A percentile compares a stretch with the other conserved stretches of the same genome.
These are phyloP conservation scores for Brotula barbata DNA, from an alignment of 2,797 vertebrate species.

Conservation along the genomic window DNA sequence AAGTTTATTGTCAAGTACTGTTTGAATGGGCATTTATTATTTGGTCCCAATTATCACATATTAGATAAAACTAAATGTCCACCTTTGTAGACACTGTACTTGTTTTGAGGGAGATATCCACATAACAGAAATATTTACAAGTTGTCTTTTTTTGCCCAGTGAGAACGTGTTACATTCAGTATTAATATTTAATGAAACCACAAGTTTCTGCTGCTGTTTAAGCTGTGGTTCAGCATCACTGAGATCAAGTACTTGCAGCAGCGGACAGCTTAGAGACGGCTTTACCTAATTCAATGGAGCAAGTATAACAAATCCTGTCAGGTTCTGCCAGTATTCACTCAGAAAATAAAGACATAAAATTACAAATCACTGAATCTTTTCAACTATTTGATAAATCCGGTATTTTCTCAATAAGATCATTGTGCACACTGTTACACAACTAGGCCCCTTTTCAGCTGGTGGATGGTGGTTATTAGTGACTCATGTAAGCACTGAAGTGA, in stretches of 20 bases:
- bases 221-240: constrained; percentile 18
- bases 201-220: constrained; percentile 23
- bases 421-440: constrained; percentile 43
- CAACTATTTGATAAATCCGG: constrained; percentile 72
- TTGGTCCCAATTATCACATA: background rate
- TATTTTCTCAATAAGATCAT: constrained; percentile 65
- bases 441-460: background rate
- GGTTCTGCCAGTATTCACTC: constrained; percentile 45
- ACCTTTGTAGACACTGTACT: background rate
- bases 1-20: background rate
- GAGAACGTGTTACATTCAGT: constrained; percentile 24
- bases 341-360: constrained; percentile 40
- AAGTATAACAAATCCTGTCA: constrained; percentile 50
- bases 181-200: constrained; percentile 36
- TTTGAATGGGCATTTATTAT: constrained; percentile 1
- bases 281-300: constrained; percentile 46
- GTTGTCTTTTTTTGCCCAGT: constrained; percentile 1
- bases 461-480: background rate
- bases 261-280: constrained; percentile 12
- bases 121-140: background rate
- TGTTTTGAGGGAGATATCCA: background rate
- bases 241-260: constrained; percentile 25
- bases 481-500: constrained; percentile 34
- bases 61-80: no score
- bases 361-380: constrained; percentile 57